phyloP scores from a whole-genome alignment of 2,888 invertebrate genomes.

The Arctia plantaginis region DNA sequence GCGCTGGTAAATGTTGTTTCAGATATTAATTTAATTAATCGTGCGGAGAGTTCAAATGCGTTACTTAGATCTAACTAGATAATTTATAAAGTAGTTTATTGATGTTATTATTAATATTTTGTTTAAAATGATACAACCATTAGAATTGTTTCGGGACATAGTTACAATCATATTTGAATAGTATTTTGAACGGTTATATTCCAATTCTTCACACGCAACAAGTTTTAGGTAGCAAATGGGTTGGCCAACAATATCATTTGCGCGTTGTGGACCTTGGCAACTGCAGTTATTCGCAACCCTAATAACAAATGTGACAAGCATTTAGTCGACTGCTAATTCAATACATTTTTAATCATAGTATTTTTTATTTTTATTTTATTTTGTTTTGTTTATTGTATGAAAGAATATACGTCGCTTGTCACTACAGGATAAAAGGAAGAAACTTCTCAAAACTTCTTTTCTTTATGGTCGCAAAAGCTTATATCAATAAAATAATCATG shows the following conservation, averaged over 20 bases:
- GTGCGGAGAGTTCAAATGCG: slow-evolving; percentile 42
- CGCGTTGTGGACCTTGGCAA: neutral
- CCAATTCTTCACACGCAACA: neutral
- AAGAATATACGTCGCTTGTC: neutral
- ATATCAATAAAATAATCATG: too few species aligned
- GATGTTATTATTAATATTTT: neutral
- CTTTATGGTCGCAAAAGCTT: too few species aligned
- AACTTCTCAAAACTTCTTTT: too few species aligned
- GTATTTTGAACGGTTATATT: neutral
- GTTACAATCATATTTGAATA: neutral
- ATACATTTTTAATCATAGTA: neutral
- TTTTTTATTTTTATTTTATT: too few species aligned
- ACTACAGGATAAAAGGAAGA: too few species aligned
- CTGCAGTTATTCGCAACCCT: neutral
- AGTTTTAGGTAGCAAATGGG: neutral
- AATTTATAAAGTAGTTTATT: neutral
- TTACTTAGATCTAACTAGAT: slow-evolving; percentile 30
- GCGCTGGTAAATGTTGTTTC: slow-evolving; percentile 69
- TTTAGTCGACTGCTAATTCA: neutral
- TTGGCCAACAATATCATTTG: neutral
- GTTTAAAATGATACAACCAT: neutral
- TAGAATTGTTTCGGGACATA: neutral
- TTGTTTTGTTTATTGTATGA: too few species aligned
- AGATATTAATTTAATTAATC: slow-evolving; percentile 32
- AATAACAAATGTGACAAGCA: neutral